Conservation (phyloP, 2,888 invertebrate genomes). For the Drosophila greeni region DNA sequence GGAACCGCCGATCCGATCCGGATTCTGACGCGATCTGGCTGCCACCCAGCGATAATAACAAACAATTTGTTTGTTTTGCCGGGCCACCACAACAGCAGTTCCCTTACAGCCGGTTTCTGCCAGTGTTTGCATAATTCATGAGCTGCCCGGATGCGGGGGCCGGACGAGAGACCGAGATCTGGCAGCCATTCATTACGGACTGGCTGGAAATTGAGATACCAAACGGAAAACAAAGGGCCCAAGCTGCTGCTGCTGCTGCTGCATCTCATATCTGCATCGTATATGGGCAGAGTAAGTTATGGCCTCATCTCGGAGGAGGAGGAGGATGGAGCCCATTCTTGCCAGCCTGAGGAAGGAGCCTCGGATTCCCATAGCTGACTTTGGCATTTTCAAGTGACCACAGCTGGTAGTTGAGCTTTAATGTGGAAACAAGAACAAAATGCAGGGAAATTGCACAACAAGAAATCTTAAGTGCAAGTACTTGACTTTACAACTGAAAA, state of each 20-base stretch:
- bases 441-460: neutral
- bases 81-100: constrained; percentile 19
- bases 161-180: constrained; percentile 39
- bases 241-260: constrained; percentile 10
- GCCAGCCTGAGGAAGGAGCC: constrained; percentile 41
- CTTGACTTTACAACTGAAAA: neutral
- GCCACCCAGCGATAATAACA: constrained; percentile 72
- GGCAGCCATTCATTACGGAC: constrained; percentile 60
- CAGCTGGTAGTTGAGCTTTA: constrained; percentile 7
- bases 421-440: neutral
- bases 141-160: constrained; percentile 60
- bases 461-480: neutral
- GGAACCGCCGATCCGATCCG: constrained; percentile 32
- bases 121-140: constrained; percentile 68
- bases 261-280: constrained; percentile 45
- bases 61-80: constrained; percentile 71
- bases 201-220: constrained; percentile 70
- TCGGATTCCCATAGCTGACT: constrained; percentile 62
- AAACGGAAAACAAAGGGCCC: constrained; percentile 50
- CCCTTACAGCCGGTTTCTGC: constrained; percentile 28
- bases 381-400: constrained; percentile 25
- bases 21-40: constrained; percentile 54
- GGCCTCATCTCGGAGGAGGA: constrained; percentile 3
- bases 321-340: constrained; percentile 26
- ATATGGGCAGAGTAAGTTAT: constrained; percentile 56